These are phyloP conservation scores for Yponomeuta plumbellus DNA, from an alignment of 2,888 invertebrate species.

Conservation along the genomic window DNA sequence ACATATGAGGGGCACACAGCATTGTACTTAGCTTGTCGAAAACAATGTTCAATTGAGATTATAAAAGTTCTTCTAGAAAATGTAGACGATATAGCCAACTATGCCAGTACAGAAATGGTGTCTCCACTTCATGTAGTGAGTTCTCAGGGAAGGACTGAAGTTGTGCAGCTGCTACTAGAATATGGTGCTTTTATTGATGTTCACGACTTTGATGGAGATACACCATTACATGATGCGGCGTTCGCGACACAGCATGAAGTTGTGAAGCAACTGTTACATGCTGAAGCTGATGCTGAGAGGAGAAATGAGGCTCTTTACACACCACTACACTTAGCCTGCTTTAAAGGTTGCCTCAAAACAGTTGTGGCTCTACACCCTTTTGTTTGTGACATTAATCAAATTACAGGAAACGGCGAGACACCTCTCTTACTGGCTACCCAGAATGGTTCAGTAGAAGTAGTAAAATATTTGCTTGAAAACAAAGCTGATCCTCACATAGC, in stretches of 20 bases:
- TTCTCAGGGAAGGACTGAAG: conserved; percentile 53
- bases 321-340: conserved; percentile 65
- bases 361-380: conserved; percentile 51
- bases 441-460: conserved; percentile 45
- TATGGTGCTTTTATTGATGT: conserved; percentile 60
- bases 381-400: conserved; percentile 52
- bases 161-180: conserved; percentile 54
- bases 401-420: conserved; percentile 48
- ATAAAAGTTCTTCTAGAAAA: conserved; percentile 52
- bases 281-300: conserved; percentile 59
- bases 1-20: conserved; percentile 71
- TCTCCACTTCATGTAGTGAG: conserved; percentile 64
- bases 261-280: conserved; percentile 50
- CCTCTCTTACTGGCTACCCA: conserved; percentile 54
- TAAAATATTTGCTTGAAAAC: conserved; percentile 51
- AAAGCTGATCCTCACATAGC: conserved; percentile 58
- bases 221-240: conserved; percentile 66
- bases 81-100: conserved; percentile 56
- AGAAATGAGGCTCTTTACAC: conserved; percentile 54
- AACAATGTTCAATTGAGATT: conserved; percentile 46
- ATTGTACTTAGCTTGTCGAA: conserved; percentile 60
- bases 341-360: conserved; percentile 49
- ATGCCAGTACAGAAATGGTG: conserved; percentile 63
- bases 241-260: conserved; percentile 43
- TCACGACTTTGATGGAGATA: conserved; percentile 69